Evolutionary conservation across 2,888 invertebrate species (phyloP).

Genomic region (Pasiphila rectangulata): DNA sequence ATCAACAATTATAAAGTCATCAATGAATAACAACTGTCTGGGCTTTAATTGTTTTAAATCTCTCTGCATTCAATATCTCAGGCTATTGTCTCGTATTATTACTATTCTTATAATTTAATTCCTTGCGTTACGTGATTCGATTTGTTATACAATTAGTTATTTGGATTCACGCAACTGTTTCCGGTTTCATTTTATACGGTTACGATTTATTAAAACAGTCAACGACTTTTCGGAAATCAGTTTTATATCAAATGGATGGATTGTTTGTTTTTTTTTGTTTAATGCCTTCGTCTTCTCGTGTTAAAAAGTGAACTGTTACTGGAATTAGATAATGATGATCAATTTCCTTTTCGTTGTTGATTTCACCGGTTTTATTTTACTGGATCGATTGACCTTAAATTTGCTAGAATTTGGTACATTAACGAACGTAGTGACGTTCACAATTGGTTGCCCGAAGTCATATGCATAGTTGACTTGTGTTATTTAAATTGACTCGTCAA

Average conservation of each 20-base stretch:
- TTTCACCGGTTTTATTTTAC: neutral
- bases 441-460: neutral
- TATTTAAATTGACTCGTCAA: slow-evolving; percentile 23
- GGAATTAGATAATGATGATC: too few species aligned
- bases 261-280: neutral
- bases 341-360: too few species aligned
- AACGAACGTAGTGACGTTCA: too few species aligned
- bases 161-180: slow-evolving; percentile 54
- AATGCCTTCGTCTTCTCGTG: neutral
- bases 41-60: too few species aligned
- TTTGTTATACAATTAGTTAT: slow-evolving; percentile 57
- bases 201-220: slow-evolving; percentile 27
- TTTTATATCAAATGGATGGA: neutral
- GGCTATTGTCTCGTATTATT: slow-evolving; percentile 26
- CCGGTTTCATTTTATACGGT: slow-evolving; percentile 53
- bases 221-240: slow-evolving; percentile 15
- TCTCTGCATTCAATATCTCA: too few species aligned
- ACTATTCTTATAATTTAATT: slow-evolving; percentile 21
- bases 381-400: neutral
- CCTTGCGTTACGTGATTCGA: slow-evolving; percentile 48
- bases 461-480: neutral
- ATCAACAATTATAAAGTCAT: neutral
- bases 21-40: too few species aligned
- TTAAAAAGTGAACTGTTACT: too few species aligned
- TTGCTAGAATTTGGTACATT: too few species aligned